These are phyloP conservation scores for Pemphredon lugubris DNA, from an alignment of 2,888 invertebrate species.

Conservation along the genomic window DNA sequence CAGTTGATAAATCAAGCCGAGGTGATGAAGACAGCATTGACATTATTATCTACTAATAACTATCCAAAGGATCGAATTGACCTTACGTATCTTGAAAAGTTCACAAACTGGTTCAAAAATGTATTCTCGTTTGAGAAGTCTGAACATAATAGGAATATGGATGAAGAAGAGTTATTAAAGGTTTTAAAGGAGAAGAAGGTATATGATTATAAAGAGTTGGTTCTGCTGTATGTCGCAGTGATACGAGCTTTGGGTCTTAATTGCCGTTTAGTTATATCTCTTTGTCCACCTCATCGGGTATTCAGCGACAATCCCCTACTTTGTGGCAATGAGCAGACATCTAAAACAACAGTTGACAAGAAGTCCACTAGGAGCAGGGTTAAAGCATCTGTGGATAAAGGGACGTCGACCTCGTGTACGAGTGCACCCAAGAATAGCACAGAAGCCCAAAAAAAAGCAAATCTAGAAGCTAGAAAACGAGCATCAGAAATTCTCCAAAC, in stretches of 20 bases:
- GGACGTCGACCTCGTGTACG: conserved; percentile 7
- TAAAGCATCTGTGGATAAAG: neutral
- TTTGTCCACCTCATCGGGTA: conserved; percentile 86
- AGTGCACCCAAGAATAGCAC: conserved; percentile 66
- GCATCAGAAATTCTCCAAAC: conserved; percentile 68
- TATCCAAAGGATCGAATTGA: conserved; percentile 89
- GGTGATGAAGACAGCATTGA: conserved; percentile 86
- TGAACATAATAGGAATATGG: conserved; percentile 49
- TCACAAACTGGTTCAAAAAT: conserved; percentile 89
- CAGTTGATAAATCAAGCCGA: conserved; percentile 85
- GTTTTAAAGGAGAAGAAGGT: conserved; percentile 83
- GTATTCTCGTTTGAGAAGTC: conserved; percentile 82
- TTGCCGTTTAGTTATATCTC: conserved; percentile 90
- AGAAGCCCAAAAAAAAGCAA: conserved; percentile 55
- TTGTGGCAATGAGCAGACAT: too few species aligned
- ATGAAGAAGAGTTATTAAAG: conserved; percentile 65
- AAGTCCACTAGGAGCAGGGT: conserved; percentile 3
- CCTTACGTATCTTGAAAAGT: conserved; percentile 88
- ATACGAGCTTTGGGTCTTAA: conserved; percentile 91
- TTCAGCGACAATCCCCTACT: conserved; percentile 72
- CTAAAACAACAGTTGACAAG: conserved; percentile 47
- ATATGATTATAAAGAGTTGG: conserved; percentile 86
- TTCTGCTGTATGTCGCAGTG: conserved; percentile 89
- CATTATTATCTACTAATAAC: conserved; percentile 87
- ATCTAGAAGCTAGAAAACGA: conserved; percentile 69